These are phyloP conservation scores for Corella eumyota DNA, from an alignment of 23 tunicate genomes.

Conservation along the genomic window DNA sequence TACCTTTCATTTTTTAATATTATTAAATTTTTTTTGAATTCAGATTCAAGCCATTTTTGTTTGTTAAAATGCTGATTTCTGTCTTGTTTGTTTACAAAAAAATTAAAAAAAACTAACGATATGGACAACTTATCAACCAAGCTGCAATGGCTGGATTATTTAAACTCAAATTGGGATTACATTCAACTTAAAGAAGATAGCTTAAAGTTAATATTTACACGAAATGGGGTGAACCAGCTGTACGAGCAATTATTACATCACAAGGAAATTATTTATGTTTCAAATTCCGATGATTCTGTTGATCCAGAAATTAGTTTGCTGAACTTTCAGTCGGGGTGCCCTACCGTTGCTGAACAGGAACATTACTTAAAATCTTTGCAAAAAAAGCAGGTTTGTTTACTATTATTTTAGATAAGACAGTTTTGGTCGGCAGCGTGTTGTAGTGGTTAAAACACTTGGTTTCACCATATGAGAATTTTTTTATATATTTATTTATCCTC, in stretches of 20 bases:
- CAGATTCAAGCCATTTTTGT: too few species aligned
- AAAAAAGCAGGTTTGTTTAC: constrained; percentile 44
- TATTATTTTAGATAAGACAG: constrained; percentile 5
- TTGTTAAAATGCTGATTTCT: too few species aligned
- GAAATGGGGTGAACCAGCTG: constrained; percentile 24
- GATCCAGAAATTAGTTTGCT: constrained; percentile 32
- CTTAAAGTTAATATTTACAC: constrained; percentile 4
- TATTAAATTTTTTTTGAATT: too few species aligned
- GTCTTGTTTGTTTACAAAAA: too few species aligned
- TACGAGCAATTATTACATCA: constrained; percentile 34
- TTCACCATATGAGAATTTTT: not conserved
- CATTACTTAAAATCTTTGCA: constrained; percentile 55
- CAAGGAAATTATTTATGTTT: constrained; percentile 46
- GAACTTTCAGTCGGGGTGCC: constrained; percentile 44
- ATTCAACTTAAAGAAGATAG: constrained; percentile 34
- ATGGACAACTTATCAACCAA: too few species aligned
- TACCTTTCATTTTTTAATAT: too few species aligned
- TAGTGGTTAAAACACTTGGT: not conserved
- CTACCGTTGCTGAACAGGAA: constrained; percentile 61
- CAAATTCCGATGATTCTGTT: constrained; percentile 18
- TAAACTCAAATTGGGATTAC: constrained; percentile 52
- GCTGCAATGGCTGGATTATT: constrained; percentile 61
- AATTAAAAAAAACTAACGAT: too few species aligned
- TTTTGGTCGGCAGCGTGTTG: not conserved
- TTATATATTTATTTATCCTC: not conserved